Evolutionary conservation across 1,140 invertebrate genomes (phyloP).

Genomic region (Batillaria attramentaria): DNA sequence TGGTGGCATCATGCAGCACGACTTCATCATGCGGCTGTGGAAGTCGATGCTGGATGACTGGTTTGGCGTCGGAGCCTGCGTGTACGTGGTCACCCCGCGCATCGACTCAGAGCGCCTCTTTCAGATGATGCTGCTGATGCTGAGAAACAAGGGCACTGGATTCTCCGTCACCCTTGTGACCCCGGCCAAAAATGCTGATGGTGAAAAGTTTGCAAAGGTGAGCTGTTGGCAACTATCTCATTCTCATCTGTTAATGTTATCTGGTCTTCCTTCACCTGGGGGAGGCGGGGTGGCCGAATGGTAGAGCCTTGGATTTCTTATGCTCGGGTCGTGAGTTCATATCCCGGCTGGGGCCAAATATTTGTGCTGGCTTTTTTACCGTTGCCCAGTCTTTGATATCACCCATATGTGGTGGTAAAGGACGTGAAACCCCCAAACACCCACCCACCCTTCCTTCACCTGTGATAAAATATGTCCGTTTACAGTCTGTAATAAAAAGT

Average conservation of each 20-base stretch:
- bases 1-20: conserved; percentile 66
- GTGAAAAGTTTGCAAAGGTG: conserved; percentile 52
- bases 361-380: no score
- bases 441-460: no score
- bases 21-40: conserved; percentile 67
- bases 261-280: no score
- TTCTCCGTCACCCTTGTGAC: conserved; percentile 58
- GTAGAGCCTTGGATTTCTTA: no score
- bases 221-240: neutral
- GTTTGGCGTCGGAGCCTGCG: conserved; percentile 63
- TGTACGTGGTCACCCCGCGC: conserved; percentile 64
- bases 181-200: conserved; percentile 52
- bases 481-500: neutral
- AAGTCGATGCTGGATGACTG: conserved; percentile 66
- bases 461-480: neutral
- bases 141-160: conserved; percentile 67
- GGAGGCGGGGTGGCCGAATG: no score
- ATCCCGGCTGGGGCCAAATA: no score
- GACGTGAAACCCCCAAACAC: no score
- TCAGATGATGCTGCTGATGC: conserved; percentile 64
- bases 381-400: no score
- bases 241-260: neutral
- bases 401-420: no score
- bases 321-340: no score
- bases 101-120: conserved; percentile 67